Evolutionary conservation across 2,797 vertebrate genomes (phyloP), one percentile per base, ranked within the genome.

Genomic region (Odontamblyopus rebecca): DNA sequence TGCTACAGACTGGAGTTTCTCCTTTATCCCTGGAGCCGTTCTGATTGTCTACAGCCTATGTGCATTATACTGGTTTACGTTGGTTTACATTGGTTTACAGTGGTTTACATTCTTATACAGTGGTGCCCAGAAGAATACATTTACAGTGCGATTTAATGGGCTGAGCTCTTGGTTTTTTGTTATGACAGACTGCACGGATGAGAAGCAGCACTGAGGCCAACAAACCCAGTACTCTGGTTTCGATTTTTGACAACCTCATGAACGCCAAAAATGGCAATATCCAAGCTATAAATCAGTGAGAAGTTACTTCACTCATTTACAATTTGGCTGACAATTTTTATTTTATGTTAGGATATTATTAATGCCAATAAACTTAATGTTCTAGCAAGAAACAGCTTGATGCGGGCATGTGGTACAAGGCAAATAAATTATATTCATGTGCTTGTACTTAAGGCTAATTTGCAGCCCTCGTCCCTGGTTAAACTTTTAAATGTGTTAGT

Each of bases 151-250:
- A 81, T 89, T 88, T 89, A 82, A 82, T 79, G 62, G 83, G 73
- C 78, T 80, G 78, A 67, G 78, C 72, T 72, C 83, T 71, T 70
- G 74, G 27, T 26, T 76, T 89, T 38, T 91, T 92, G 91, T 91
- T 91, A 88, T 92, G 88, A 89, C 88, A 90, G 87, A 83, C 76
- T 85, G 84, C 71, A 30, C 56, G 82, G 77, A 73, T 78, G 76
- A 85, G 73, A 74, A 79, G 69, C 72, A 83, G 84, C 63, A 32
- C 61, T 59, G 70, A 76, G 69, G 62, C 72, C 76, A 85, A 79
- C 81, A 82, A 73, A 83, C 80, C 74, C 51, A 0, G 63, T 9
- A 66, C 71, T 90, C 85, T 29, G 61, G 76, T 89, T 35, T 35
- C 19, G 0, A 35, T 32, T 61, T 61, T 61, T n/a, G 8, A 38